A percentile compares a stretch with the other conserved stretches of the same genome.
Conservation (phyloP, 2,113 vertebrate species). For the Leptodactylus fuscus region DNA sequence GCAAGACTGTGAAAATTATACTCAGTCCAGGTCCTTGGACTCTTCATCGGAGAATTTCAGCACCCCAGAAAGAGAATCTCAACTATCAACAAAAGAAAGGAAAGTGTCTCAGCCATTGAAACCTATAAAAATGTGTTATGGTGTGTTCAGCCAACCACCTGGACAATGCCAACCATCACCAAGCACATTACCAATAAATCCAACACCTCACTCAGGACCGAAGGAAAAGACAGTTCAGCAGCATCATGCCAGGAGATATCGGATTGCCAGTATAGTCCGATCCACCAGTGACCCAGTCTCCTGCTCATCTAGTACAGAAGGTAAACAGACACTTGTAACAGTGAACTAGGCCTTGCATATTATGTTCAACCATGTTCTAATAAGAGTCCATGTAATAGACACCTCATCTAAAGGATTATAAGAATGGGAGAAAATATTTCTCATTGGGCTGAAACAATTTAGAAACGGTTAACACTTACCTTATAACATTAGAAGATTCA, state of each 20-base stretch:
- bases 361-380: too few relatives aligned
- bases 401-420: background rate
- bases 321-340: constrained; percentile 70
- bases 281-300: constrained; percentile 92
- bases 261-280: constrained; percentile 79
- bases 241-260: constrained; percentile 64
- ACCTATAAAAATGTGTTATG: constrained; percentile 80
- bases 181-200: constrained; percentile 67
- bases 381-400: background rate
- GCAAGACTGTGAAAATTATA: constrained; percentile 70
- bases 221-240: constrained; percentile 66
- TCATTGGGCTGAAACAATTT: background rate
- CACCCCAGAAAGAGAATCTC: constrained; percentile 74
- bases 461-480: background rate
- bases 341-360: too few relatives aligned
- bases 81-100: constrained; percentile 46
- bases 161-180: constrained; percentile 66
- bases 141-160: constrained; percentile 74
- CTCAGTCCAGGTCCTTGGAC: constrained; percentile 69
- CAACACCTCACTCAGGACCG: constrained; percentile 30
- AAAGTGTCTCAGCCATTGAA: constrained; percentile 67
- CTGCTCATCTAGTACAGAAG: constrained; percentile 76
- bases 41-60: constrained; percentile 77
- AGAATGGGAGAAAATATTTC: background rate
- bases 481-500: background rate